Conservation (phyloP, 2,113 vertebrate species). For the Erinaceus europaeus region DNA sequence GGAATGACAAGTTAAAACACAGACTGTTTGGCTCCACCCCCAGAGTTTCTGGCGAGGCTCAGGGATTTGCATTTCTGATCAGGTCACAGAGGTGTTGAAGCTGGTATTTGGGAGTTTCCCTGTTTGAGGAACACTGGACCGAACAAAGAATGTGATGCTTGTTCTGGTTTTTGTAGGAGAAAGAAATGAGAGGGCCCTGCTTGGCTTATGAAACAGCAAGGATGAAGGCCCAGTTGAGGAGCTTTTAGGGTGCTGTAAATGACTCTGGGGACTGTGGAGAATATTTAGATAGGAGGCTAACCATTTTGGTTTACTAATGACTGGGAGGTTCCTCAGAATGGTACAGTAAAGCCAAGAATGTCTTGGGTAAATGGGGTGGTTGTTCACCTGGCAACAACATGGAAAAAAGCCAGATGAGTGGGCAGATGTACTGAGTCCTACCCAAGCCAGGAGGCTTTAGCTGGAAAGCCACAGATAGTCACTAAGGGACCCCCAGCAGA, state of each 20-base stretch:
- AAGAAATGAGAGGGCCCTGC: background rate
- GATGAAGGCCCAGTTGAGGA: background rate
- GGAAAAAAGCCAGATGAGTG: background rate
- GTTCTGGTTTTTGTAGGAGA: background rate
- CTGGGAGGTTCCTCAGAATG: background rate
- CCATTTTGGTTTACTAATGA: background rate
- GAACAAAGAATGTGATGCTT: background rate
- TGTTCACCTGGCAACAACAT: background rate
- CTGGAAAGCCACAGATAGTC: background rate
- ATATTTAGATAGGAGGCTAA: accelerated
- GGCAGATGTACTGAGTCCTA: background rate
- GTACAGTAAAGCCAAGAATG: background rate
- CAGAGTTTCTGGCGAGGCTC: background rate
- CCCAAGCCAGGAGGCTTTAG: background rate
- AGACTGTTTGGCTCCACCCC: background rate
- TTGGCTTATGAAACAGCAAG: background rate
- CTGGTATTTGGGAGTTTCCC: background rate
- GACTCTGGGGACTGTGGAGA: background rate
- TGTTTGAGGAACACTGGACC: background rate
- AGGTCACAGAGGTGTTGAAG: background rate
- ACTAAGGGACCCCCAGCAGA: background rate
- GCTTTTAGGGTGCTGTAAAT: background rate
- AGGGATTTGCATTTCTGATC: background rate
- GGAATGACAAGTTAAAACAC: background rate
- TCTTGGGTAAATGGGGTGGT: background rate